phyloP scores from a whole-genome alignment of 2,797 vertebrate genomes.

The Gastrophryne carolinensis region DNA sequence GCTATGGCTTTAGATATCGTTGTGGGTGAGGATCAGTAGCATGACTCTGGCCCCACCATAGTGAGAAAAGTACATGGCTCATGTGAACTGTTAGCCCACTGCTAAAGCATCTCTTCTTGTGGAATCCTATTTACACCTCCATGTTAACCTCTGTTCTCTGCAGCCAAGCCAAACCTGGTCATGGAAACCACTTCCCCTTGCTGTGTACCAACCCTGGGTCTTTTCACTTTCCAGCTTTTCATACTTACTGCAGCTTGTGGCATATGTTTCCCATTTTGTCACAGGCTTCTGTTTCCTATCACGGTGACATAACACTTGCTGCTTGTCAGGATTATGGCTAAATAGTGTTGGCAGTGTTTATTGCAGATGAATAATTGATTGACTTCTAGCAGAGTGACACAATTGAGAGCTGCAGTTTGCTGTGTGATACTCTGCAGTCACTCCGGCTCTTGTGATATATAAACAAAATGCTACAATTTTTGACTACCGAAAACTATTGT shows the following conservation, averaged over 20 bases:
- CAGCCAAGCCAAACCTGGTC: background rate
- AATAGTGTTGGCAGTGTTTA: background rate
- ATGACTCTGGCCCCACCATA: slow-evolving; percentile 20
- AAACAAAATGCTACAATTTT: too few species aligned
- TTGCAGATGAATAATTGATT: background rate
- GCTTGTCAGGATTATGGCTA: slow-evolving; percentile 5
- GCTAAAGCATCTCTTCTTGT: background rate
- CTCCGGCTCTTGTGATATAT: too few species aligned
- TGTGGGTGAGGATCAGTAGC: background rate
- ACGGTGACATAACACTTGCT: slow-evolving; percentile 27
- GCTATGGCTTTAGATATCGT: too few species aligned
- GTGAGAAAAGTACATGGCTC: slow-evolving; percentile 49
- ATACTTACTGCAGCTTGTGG: background rate
- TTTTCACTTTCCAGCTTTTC: background rate
- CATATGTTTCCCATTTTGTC: slow-evolving; percentile 17
- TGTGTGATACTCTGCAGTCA: background rate
- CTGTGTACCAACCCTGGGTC: background rate
- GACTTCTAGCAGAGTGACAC: background rate
- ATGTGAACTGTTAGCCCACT: slow-evolving; percentile 44
- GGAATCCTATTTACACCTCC: background rate
- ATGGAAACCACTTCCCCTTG: background rate
- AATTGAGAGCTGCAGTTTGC: background rate
- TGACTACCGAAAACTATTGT: too few species aligned
- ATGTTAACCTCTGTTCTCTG: background rate
- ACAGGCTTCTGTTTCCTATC: slow-evolving; percentile 24